Base-by-base conservation (phyloP, 2,888 invertebrate species). In the Chalcosyrphus nemorum region DNA sequence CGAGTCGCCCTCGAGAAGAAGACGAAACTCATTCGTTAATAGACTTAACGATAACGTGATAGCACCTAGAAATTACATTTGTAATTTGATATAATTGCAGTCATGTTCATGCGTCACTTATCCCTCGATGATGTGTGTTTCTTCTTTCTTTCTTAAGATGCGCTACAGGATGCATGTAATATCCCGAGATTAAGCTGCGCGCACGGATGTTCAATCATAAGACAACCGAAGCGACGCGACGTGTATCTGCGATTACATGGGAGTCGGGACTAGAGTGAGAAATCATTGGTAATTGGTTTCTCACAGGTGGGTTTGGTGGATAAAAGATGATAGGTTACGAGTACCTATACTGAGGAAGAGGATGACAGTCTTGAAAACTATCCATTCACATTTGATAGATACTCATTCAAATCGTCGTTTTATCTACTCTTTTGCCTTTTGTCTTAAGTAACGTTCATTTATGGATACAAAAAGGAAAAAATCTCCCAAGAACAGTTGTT, bases 21-120 rank as follows among this genome's bases (percentile, higher is more conserved):
- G 63, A 41, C 24, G 56, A 38, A 54, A 9, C 56, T 65, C 71
- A 47, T 21, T 71, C 47, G n/a, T 47, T 59, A 82, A 82, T 82
- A 61, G 71, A 66, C 81, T 72, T 66, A 66, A 77, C 81, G 71
- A 81, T 59, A 71, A 50, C 71, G 19, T 57, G 77, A 81, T 76
- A 77, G 52, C 81, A 81, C 77, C 71, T 71, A 71, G 81, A 81
- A 77, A 71, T 72, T 72, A 65, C 77, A 77, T 77, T 82, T 77
- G 81, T 82, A 82, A 72, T 77, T 82, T 71, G 61, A 82, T 66
- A 77, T 82, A 82, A 82, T 78, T 82, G 77, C 81, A 77, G 61
- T 66, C 66, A 61, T 61, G 77, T 72, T 77, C 74, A 56, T 47
- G 81, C 77, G 72, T 77, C 77, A 77, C 52, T 72, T 68, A 50